Evolutionary conservation across 2,888 invertebrate species (phyloP), one percentile per base, ranked within the genome.

Genomic region (Chymomyza fuscimana): DNA sequence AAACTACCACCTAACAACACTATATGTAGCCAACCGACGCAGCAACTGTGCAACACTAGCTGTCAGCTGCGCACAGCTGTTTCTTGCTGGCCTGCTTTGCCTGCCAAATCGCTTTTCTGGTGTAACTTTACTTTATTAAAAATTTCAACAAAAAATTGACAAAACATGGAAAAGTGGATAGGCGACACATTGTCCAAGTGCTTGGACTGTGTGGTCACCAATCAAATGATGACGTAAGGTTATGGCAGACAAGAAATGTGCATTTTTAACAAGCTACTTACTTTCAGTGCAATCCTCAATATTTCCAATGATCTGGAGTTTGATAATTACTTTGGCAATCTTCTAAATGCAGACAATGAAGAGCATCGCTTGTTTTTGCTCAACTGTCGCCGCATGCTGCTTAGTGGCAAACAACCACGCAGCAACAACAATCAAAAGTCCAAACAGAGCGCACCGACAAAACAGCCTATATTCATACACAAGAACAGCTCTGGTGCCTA

Each of bases 251-350:
- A 9, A 2, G 29, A 40, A 40, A 15, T 16, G 16, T 36, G 29
- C 22, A 40, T 36, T 58, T 3, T 12, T 25, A 29, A 32, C 32
- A 32, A 32, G 7, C 9, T 0, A 9, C 4, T 15, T 19, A 68
- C n/a, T 16, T 59, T 50, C 64, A 97, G 97, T 50, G 96, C 95
- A 81, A 94, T 97, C 50, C 88, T 94, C 71, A 93, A 94, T 16
- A 96, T 97, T 80, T 93, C 95, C 82, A 94, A 94, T 86, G 94
- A 94, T 67, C 92, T 93, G 70, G 96, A 96, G 84, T 93, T 96
- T 62, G 95, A 96, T 80, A 95, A 96, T 71, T 97, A 96, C 86
- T 94, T 97, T 91, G 94, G 93, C 81, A 95, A 95, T 63, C 92
- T 97, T 61, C 89, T 97, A 0, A 95, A 96, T 90, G 93, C 93